These are phyloP conservation scores for Neopelma chrysocephalum DNA, from an alignment of 2,797 vertebrate genomes.

Conservation along the genomic window DNA sequence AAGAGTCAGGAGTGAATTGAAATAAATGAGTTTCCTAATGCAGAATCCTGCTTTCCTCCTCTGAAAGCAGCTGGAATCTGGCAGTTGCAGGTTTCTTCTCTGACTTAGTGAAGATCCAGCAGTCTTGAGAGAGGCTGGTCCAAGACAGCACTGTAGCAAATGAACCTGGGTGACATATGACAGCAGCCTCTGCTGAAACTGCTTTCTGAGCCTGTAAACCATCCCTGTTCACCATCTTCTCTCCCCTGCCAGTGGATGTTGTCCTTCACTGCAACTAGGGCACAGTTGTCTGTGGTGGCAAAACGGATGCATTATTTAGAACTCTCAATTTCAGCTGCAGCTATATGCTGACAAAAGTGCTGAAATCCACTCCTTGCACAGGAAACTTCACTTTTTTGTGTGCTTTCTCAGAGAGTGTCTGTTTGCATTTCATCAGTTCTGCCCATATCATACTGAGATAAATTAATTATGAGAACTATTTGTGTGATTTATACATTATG, in stretches of 20 bases:
- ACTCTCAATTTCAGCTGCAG: background rate
- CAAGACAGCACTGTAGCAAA: background rate
- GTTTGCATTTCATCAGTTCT: background rate
- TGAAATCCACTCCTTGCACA: background rate
- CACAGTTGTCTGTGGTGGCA: background rate
- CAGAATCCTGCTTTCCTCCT: background rate
- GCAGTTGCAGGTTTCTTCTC: background rate
- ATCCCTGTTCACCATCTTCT: background rate
- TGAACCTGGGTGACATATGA: background rate
- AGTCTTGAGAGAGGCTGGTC: fast-evolving
- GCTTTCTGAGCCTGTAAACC: background rate
- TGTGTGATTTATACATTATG: slow-evolving; percentile 17
- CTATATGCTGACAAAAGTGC: background rate
- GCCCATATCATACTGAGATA: background rate
- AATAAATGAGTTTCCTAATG: background rate
- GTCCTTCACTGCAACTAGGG: background rate
- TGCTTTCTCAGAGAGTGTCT: background rate
- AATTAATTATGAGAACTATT: slow-evolving; percentile 38
- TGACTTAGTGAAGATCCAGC: background rate
- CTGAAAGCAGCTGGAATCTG: background rate
- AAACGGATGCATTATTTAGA: background rate
- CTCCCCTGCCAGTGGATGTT: background rate
- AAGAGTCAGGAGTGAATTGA: background rate
- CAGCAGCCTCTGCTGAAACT: background rate
- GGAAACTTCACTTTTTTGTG: background rate